Conservation (phyloP, 2,888 invertebrate species). For the Tiphia femorata region DNA sequence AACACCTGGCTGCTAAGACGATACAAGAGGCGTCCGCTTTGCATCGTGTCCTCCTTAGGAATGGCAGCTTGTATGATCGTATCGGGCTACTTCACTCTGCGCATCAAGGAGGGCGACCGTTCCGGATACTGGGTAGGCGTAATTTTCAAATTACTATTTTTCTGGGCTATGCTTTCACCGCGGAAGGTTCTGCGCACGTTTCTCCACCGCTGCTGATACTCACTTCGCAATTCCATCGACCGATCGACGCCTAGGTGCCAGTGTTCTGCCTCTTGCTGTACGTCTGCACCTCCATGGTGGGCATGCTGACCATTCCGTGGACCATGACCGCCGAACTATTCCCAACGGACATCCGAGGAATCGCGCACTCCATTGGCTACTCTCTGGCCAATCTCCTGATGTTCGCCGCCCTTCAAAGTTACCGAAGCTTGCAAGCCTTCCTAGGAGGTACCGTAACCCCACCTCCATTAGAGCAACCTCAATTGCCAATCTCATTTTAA, state of each 20-base stretch:
- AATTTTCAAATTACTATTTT: neutral
- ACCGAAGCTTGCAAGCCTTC: slow-evolving; percentile 57
- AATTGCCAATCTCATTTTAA: too few species aligned
- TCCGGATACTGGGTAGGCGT: slow-evolving; percentile 58
- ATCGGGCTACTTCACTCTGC: slow-evolving; percentile 72
- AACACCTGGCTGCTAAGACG: slow-evolving; percentile 72
- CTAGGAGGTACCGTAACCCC: slow-evolving; percentile 53
- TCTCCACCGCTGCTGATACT: neutral
- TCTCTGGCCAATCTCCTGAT: slow-evolving; percentile 73
- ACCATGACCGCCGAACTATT: slow-evolving; percentile 77
- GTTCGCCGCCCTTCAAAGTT: slow-evolving; percentile 73
- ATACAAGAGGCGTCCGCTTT: slow-evolving; percentile 71
- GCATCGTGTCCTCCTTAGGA: slow-evolving; percentile 71
- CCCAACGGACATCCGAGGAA: slow-evolving; percentile 74
- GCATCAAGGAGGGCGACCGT: slow-evolving; percentile 62
- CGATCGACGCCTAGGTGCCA: too few species aligned
- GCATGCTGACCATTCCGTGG: slow-evolving; percentile 75
- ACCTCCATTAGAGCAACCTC: slow-evolving; percentile 38
- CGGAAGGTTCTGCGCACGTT: neutral
- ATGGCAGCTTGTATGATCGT: slow-evolving; percentile 73
- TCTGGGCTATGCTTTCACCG: neutral
- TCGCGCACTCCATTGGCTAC: slow-evolving; percentile 74
- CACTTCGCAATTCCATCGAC: too few species aligned
- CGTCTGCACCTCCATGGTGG: slow-evolving; percentile 74
- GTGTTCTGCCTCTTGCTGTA: slow-evolving; percentile 71